Percentiles rank a stretch among this genome's conserved stretches.
Conservation (phyloP, 1,140 invertebrate species). For the Nebria ingens region DNA sequence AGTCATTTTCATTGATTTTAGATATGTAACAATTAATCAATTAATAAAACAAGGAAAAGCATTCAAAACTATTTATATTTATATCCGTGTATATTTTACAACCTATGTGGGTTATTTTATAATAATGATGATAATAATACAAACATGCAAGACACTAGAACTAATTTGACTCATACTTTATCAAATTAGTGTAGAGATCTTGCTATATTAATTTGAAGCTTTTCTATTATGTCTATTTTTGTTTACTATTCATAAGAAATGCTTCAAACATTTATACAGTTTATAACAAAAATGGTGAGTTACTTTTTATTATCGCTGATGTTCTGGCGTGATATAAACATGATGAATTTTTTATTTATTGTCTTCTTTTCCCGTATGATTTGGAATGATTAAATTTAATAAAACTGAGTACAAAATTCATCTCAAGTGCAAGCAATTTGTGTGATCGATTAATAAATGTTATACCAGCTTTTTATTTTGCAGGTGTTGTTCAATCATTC, state of each 20-base stretch:
- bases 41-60: too few relatives aligned
- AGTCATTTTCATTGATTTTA: neutral
- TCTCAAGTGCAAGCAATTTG: too few relatives aligned
- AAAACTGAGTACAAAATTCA: too few relatives aligned
- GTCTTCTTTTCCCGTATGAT: constrained; percentile 16
- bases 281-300: neutral
- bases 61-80: too few relatives aligned
- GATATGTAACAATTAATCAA: neutral
- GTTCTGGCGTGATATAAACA: neutral
- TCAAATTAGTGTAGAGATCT: constrained; percentile 1
- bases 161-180: neutral
- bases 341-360: constrained; percentile 10
- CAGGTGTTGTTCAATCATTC: too few relatives aligned
- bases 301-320: neutral
- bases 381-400: too few relatives aligned
- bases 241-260: neutral
- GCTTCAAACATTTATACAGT: neutral
- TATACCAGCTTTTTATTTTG: too few relatives aligned
- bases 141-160: neutral
- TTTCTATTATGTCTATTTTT: neutral
- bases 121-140: too few relatives aligned
- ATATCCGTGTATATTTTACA: too few relatives aligned
- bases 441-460: too few relatives aligned
- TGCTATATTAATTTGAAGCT: neutral
- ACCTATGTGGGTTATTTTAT: too few relatives aligned